A percentile compares a stretch with the other conserved stretches of the same genome.
These are phyloP conservation scores for Gulo gulo DNA, from an alignment of 2,113 vertebrate species.

Conservation along the genomic window DNA sequence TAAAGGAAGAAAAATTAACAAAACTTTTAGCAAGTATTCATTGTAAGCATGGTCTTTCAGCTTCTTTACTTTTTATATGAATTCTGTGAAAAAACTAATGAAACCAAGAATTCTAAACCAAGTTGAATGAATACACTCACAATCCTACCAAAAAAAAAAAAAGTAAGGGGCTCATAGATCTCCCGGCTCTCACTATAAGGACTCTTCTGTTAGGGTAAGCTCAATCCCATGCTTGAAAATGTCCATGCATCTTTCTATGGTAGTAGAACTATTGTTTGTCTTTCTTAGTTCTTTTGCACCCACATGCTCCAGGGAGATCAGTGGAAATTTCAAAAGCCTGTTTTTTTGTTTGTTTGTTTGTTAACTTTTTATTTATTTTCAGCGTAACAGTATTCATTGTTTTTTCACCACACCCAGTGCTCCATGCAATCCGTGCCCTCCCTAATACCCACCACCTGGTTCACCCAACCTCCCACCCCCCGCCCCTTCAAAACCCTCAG, in stretches of 20 bases:
- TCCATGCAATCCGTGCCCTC: no score
- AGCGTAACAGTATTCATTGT: no score
- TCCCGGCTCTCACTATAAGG: no score
- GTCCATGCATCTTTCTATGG: neutral
- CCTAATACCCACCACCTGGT: no score
- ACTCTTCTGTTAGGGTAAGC: neutral
- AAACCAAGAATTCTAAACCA: neutral
- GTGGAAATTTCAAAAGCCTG: neutral
- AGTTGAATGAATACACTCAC: neutral
- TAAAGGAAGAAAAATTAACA: neutral
- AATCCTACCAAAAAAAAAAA: neutral
- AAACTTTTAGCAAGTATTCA: neutral
- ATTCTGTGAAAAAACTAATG: neutral
- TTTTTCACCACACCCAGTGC: no score
- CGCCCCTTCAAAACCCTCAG: no score
- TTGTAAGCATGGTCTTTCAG: neutral
- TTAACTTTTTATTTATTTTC: no score
- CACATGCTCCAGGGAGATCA: neutral
- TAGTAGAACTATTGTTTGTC: neutral
- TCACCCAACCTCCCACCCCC: no score
- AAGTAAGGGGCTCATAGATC: neutral
- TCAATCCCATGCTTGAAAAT: no score
- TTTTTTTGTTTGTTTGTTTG: no score
- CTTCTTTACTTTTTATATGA: neutral
- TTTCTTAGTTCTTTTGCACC: neutral